A percentile compares a stretch with the other conserved stretches of the same genome.
Evolutionary conservation across 2,113 vertebrate species (phyloP).

Genomic region (Oncorhynchus gorbuscha): DNA sequence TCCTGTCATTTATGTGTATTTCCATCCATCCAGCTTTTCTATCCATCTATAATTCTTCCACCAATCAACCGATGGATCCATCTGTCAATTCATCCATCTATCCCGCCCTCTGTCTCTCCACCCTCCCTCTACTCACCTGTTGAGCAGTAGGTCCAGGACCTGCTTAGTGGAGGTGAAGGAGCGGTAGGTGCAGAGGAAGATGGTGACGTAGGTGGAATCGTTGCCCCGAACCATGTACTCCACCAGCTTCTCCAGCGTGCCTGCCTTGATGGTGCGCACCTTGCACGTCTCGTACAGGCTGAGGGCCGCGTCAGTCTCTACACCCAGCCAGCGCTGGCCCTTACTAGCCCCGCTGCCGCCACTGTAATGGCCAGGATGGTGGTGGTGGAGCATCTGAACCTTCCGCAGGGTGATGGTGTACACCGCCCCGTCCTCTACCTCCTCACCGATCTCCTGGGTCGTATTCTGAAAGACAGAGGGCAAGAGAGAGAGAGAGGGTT

Average conservation of each 20-base stretch:
- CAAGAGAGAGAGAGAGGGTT: neutral
- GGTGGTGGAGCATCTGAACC: constrained; percentile 86
- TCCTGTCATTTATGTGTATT: too few relatives aligned
- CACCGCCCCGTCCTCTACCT: constrained; percentile 91
- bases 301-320: constrained; percentile 86
- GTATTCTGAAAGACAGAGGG: constrained; percentile 78
- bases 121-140: constrained; percentile 73
- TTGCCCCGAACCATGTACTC: constrained; percentile 96
- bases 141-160: constrained; percentile 94
- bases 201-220: constrained; percentile 96
- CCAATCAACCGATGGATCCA: neutral
- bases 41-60: neutral
- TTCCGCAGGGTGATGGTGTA: constrained; percentile 96
- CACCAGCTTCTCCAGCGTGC: constrained; percentile 95
- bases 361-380: too few relatives aligned
- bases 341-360: constrained; percentile 76
- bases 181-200: constrained; percentile 97
- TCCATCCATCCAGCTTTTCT: neutral
- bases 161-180: constrained; percentile 91
- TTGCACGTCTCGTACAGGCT: constrained; percentile 96
- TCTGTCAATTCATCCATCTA: too few relatives aligned
- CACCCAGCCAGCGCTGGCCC: constrained; percentile 96
- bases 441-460: constrained; percentile 97
- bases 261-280: constrained; percentile 94
- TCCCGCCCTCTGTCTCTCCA: neutral